phyloP scores from a whole-genome alignment of 2,113 vertebrate genomes.

The Centropus unirufus region DNA sequence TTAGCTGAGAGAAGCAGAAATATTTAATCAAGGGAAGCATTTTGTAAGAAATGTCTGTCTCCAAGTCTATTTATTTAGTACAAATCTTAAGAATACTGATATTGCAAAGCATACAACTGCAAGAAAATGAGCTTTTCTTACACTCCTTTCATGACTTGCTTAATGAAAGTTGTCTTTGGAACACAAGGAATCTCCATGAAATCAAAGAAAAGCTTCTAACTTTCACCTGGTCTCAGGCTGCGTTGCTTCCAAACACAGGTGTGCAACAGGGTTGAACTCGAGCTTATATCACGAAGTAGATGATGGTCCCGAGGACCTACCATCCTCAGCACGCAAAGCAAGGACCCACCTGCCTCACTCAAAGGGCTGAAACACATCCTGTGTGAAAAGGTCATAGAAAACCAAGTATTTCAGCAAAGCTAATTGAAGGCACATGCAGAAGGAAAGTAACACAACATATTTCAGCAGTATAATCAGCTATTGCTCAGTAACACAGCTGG shows the following conservation, averaged over 20 bases:
- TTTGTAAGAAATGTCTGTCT: not conserved
- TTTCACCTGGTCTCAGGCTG: not conserved
- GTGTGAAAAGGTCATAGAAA: constrained; percentile 44
- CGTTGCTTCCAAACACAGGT: not conserved
- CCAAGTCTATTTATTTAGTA: not conserved
- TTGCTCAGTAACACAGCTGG: constrained; percentile 3
- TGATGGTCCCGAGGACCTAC: not conserved
- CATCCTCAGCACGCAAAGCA: not conserved
- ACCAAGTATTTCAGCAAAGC: constrained; percentile 17
- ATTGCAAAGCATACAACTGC: not conserved
- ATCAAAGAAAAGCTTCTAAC: not conserved
- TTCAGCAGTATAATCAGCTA: constrained; percentile 26
- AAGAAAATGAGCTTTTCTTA: not conserved
- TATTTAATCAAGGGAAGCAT: no score
- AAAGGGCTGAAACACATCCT: not conserved
- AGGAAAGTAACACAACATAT: constrained; percentile 25
- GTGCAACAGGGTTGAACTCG: not conserved
- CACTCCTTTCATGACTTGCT: not conserved
- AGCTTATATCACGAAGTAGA: not conserved
- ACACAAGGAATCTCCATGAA: not conserved
- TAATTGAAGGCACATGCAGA: constrained; percentile 53
- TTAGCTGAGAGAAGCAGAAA: not conserved
- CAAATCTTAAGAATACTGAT: not conserved
- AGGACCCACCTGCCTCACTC: not conserved
- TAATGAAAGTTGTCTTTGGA: not conserved